Conservation (phyloP, 2,113 vertebrate species). For the Elephas maximus region DNA sequence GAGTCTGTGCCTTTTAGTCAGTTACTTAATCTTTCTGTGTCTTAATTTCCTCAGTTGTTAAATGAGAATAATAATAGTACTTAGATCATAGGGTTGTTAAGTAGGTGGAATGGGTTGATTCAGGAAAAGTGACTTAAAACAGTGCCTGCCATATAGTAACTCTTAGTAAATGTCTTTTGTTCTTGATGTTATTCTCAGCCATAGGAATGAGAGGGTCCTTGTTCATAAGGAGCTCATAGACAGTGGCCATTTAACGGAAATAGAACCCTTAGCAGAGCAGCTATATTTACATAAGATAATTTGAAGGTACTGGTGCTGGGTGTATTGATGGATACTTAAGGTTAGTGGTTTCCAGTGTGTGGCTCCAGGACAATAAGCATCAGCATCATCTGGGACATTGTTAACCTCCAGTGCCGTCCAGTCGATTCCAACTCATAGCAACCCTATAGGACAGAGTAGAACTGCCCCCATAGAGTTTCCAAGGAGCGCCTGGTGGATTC, state of each 20-base stretch:
- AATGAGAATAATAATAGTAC: neutral
- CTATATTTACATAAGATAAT: neutral
- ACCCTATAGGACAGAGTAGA: too few relatives aligned
- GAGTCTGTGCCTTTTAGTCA: neutral
- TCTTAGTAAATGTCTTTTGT: neutral
- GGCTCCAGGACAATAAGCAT: neutral
- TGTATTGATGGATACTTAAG: neutral
- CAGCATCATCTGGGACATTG: neutral
- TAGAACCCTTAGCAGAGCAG: neutral
- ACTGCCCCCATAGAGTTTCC: too few relatives aligned
- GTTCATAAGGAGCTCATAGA: neutral
- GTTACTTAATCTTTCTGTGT: neutral
- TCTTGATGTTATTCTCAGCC: neutral
- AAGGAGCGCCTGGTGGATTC: too few relatives aligned
- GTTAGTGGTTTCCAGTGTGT: neutral
- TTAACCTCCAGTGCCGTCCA: neutral
- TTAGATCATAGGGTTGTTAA: neutral
- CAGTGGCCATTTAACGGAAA: neutral
- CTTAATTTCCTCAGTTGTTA: neutral
- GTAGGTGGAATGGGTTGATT: neutral
- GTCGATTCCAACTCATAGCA: too few relatives aligned
- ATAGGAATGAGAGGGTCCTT: neutral
- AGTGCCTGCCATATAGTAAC: neutral
- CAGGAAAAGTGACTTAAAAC: conserved; percentile 16
- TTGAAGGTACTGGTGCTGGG: neutral